A percentile compares a stretch with the other conserved stretches of the same genome.
phyloP scores from a whole-genome alignment of 2,888 invertebrate species.

The Brassicogethes aeneus region DNA sequence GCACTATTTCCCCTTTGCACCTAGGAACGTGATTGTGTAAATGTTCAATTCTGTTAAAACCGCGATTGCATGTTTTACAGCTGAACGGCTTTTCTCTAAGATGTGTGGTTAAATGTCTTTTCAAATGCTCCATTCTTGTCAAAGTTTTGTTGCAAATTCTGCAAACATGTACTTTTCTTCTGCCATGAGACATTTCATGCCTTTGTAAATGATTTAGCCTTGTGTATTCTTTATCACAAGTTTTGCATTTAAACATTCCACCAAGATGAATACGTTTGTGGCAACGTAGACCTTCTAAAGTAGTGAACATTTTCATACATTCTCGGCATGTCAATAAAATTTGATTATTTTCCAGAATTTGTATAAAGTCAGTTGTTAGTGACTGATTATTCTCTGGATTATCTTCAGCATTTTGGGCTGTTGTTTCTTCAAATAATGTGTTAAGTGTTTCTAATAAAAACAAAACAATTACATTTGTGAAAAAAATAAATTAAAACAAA shows the following conservation, averaged over 20 bases:
- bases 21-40: slow-evolving; percentile 34
- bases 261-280: slow-evolving; percentile 36
- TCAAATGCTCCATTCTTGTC: slow-evolving; percentile 37
- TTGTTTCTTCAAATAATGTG: slow-evolving; percentile 12
- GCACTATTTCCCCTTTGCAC: slow-evolving; percentile 40
- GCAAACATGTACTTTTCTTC: slow-evolving; percentile 37
- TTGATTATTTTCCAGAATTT: slow-evolving; percentile 36
- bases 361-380: slow-evolving; percentile 30
- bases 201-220: slow-evolving; percentile 35
- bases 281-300: slow-evolving; percentile 33
- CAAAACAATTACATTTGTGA: slow-evolving; percentile 3
- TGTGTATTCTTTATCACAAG: slow-evolving; percentile 37
- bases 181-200: slow-evolving; percentile 35
- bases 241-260: slow-evolving; percentile 36
- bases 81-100: slow-evolving; percentile 38
- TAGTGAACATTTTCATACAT: slow-evolving; percentile 36
- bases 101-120: slow-evolving; percentile 38
- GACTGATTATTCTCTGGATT: background rate
- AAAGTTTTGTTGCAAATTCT: slow-evolving; percentile 39
- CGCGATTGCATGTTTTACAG: slow-evolving; percentile 37
- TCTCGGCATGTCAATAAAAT: slow-evolving; percentile 34
- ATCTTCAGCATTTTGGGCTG: background rate
- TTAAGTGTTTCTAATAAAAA: slow-evolving; percentile 24
- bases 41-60: slow-evolving; percentile 38
- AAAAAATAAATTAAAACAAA: background rate